These are phyloP conservation scores for Drosophila barbarae DNA, from an alignment of 2,888 invertebrate genomes.

Conservation along the genomic window DNA sequence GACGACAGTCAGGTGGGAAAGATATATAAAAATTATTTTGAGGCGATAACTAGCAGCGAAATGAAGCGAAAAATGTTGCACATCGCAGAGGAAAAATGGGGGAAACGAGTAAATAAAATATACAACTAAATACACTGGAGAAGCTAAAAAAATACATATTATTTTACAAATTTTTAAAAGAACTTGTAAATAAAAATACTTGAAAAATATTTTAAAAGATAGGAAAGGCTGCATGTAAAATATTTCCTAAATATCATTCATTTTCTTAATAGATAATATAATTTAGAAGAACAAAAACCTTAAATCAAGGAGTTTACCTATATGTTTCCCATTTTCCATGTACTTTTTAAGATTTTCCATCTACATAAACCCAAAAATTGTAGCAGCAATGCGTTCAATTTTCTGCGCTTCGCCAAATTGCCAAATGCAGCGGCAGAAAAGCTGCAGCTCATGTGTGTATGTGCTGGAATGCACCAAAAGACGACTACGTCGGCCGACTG, in stretches of 20 bases:
- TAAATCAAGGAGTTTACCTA: neutral
- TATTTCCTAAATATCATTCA: fast-evolving
- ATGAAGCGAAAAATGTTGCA: constrained; percentile 25
- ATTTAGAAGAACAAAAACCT: neutral
- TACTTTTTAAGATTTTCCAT: constrained; percentile 14
- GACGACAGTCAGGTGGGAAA: constrained; percentile 41
- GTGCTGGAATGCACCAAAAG: constrained; percentile 34
- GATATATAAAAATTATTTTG: constrained; percentile 3
- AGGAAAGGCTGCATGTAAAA: neutral
- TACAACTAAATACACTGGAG: neutral
- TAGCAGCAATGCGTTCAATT: constrained; percentile 70
- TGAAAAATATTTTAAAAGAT: too few species aligned
- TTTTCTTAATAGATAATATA: neutral
- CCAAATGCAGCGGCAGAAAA: constrained; percentile 57
- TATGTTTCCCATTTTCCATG: neutral
- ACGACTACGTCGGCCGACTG: constrained; percentile 15
- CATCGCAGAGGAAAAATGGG: constrained; percentile 1
- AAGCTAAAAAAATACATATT: too few species aligned
- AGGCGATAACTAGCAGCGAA: constrained; percentile 28
- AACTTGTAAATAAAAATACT: neutral
- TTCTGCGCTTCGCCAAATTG: constrained; percentile 63
- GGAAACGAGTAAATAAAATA: neutral
- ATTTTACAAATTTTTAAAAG: neutral
- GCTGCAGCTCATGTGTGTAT: constrained; percentile 34
- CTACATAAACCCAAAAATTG: constrained; percentile 51